Percentiles rank a stretch among this genome's conserved stretches.
Evolutionary conservation across 2,113 vertebrate species (phyloP).

Genomic region (Cichladusa arquata): DNA sequence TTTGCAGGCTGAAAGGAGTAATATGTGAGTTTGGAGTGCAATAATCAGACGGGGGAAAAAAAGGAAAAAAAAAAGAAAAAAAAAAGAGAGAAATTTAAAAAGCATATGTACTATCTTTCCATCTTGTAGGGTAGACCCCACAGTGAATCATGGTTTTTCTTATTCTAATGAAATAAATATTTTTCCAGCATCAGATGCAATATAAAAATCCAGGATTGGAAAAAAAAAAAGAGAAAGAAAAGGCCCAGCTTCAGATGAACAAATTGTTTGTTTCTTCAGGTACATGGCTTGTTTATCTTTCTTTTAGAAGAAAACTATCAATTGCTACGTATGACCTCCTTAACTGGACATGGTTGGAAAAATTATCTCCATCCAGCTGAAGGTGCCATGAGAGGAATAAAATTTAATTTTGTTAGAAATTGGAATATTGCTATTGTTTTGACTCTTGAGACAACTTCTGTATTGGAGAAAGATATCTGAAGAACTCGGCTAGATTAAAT

Average conservation of each 20-base stretch:
- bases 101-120: not conserved
- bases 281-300: not conserved
- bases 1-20: not conserved
- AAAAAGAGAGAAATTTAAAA: not conserved
- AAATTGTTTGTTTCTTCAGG: not conserved
- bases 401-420: not conserved
- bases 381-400: not conserved
- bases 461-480: not conserved
- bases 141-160: not conserved
- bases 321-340: not conserved
- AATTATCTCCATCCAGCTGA: not conserved
- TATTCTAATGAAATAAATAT: not conserved
- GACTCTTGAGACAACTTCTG: not conserved
- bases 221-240: not conserved
- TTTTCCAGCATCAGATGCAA: not conserved
- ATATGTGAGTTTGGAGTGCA: not conserved
- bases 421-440: not conserved
- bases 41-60: not conserved
- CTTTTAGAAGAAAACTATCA: not conserved
- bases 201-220: not conserved
- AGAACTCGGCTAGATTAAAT: not conserved
- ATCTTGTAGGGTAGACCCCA: not conserved
- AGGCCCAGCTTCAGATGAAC: not conserved
- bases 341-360: not conserved
- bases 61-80: not conserved